Percentiles rank a stretch among this genome's conserved stretches.
Conservation (phyloP, 2,888 invertebrate species). For the Torymus auratus region DNA sequence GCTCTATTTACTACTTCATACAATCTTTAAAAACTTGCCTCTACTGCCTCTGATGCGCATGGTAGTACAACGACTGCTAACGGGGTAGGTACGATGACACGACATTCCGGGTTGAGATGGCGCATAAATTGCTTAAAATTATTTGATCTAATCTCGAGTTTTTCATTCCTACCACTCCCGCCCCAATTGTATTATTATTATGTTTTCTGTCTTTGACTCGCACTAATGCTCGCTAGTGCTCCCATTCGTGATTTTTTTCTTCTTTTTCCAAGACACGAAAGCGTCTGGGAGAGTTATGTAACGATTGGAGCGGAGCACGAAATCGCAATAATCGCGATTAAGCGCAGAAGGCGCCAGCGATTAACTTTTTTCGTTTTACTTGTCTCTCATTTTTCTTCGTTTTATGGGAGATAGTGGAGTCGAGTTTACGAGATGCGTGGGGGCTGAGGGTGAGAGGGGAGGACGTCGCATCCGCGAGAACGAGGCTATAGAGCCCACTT, state of each 20-base stretch:
- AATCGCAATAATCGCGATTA: slow-evolving; percentile 21
- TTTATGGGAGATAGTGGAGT: too few relatives aligned
- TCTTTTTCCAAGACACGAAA: neutral
- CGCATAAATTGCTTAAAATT: slow-evolving; percentile 26
- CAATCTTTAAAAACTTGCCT: slow-evolving; percentile 65
- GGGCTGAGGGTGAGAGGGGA: neutral
- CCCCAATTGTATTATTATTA: too few relatives aligned
- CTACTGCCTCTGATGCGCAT: neutral
- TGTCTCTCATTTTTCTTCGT: neutral
- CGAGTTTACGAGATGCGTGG: neutral
- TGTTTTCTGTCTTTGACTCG: too few relatives aligned
- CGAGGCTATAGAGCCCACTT: neutral
- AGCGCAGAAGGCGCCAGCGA: neutral
- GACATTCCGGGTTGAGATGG: neutral
- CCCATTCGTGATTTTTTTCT: neutral
- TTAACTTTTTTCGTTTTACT: neutral
- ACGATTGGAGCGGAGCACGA: neutral
- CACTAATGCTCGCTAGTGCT: too few relatives aligned
- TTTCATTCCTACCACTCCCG: too few relatives aligned
- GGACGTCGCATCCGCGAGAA: neutral
- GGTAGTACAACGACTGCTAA: slow-evolving; percentile 2
- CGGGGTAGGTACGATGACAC: neutral
- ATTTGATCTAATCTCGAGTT: slow-evolving; percentile 1
- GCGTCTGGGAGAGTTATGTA: neutral
- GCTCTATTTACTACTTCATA: slow-evolving; percentile 66